Percentiles rank a stretch among this genome's conserved stretches.
phyloP scores from a whole-genome alignment of 1,140 invertebrate species.

The Leucophenga varia region DNA sequence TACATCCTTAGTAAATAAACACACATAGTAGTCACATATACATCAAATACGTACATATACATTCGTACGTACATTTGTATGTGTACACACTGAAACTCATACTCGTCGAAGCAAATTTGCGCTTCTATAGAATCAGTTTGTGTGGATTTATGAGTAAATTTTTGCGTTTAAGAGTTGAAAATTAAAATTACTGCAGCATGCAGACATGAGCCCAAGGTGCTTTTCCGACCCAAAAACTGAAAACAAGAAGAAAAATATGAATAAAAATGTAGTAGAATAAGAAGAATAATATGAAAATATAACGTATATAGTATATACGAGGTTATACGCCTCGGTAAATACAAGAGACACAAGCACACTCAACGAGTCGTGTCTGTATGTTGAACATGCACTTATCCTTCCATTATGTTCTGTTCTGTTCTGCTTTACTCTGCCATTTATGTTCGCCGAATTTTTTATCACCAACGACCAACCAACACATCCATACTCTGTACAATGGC shows the following conservation, averaged over 20 bases:
- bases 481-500: slow-evolving; percentile 20
- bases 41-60: background rate
- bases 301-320: slow-evolving; percentile 2
- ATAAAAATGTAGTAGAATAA: no score
- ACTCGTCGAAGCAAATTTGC: no score
- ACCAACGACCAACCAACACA: slow-evolving; percentile 14
- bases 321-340: background rate
- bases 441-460: slow-evolving; percentile 4
- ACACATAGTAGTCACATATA: slow-evolving; percentile 3
- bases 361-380: no score
- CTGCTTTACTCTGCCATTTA: slow-evolving; percentile 31
- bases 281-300: slow-evolving; percentile 5
- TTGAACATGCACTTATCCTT: no score
- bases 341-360: no score
- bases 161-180: slow-evolving; percentile 23
- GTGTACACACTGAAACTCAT: no score
- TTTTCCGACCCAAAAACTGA: slow-evolving; percentile 12
- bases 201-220: slow-evolving; percentile 23
- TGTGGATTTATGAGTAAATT: slow-evolving; percentile 12
- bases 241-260: no score
- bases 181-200: slow-evolving; percentile 33
- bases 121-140: no score
- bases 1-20: slow-evolving; percentile 11
- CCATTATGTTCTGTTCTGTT: slow-evolving; percentile 16
- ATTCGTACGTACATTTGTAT: no score